Base-by-base conservation (phyloP, 2,797 vertebrate species). In the Benthosema pterotum region DNA sequence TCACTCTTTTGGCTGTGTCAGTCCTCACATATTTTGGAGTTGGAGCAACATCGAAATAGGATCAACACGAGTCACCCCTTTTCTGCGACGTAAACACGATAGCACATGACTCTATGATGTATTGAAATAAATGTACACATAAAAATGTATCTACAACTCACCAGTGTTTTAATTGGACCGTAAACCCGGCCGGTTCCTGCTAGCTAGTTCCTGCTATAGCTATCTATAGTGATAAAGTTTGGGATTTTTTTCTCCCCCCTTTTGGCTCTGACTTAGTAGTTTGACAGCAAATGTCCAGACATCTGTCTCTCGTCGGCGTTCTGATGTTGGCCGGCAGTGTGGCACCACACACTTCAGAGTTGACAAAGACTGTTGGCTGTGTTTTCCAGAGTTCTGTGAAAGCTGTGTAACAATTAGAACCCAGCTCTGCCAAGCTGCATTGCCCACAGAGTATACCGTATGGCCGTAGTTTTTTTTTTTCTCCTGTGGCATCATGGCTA, bases 271-370 rank as follows among this genome's bases (percentile, higher is more conserved):
- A 91, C 88, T 91, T 87, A 90, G 82, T 87, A 90, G 82, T 90
- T 92, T 86, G 86, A 91, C 86, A 91, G 88, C 87, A 87, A 93
- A 91, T 91, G 88, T 91, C 90, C 90, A 84, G 88, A 92, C 93
- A 94, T 94, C 92, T 94, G 93, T 88, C 92, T 89, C 79, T 69
- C 78, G 78, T 84, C 77, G 64, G 18, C 71, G 84, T 85, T 90
- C 87, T 87, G 86, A 88, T 90, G 88, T 87, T 79, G 82, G 86
- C 75, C 83, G 77, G 84, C 84, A 87, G 87, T 64, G 64, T 80
- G 81, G 78, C 84, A 86, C 75, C 81, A 67, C 82, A 84, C 87
- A 87, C 82, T 87, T 84, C 88, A 77, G 78, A 89, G 84, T 87
- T 89, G 89, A 94, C 92, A 93, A 93, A 93, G 91, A 90, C 87